phyloP scores from a whole-genome alignment of 1,140 invertebrate species.

The Oscheius sp. region DNA sequence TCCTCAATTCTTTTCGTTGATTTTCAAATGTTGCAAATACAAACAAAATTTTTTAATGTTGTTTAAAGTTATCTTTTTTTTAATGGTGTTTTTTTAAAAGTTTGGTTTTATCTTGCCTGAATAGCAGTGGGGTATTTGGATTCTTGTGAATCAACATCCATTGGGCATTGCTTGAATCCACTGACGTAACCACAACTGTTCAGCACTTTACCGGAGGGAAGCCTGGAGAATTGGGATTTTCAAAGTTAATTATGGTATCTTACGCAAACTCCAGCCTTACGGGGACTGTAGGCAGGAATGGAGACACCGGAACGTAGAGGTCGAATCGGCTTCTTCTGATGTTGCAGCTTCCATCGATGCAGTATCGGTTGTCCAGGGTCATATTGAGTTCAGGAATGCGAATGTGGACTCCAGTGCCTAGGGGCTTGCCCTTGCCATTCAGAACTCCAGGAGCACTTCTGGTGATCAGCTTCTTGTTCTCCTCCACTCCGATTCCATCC shows the following conservation, averaged over 20 bases:
- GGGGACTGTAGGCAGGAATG: conserved; percentile 50
- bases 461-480: conserved; percentile 2
- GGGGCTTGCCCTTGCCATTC: not conserved
- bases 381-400: conserved; percentile 47
- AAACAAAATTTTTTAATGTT: too few relatives aligned
- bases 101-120: conserved; percentile 4
- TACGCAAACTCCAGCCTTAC: conserved; percentile 51
- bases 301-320: conserved; percentile 55
- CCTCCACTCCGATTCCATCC: not conserved
- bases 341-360: conserved; percentile 48
- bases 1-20: too few relatives aligned
- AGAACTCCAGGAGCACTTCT: not conserved
- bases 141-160: not conserved
- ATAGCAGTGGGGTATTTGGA: not conserved
- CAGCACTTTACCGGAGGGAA: conserved; percentile 6
- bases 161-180: conserved; percentile 10
- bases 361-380: conserved; percentile 53
- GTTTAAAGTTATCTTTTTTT: too few relatives aligned
- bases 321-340: conserved; percentile 49
- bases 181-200: conserved; percentile 20
- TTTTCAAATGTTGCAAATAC: too few relatives aligned
- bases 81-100: too few relatives aligned
- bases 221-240: conserved; percentile 2
- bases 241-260: not conserved
- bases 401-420: conserved; percentile 19